Evolutionary conservation across 2,113 vertebrate genomes (phyloP).

Genomic region (Miniopterus natalensis): DNA sequence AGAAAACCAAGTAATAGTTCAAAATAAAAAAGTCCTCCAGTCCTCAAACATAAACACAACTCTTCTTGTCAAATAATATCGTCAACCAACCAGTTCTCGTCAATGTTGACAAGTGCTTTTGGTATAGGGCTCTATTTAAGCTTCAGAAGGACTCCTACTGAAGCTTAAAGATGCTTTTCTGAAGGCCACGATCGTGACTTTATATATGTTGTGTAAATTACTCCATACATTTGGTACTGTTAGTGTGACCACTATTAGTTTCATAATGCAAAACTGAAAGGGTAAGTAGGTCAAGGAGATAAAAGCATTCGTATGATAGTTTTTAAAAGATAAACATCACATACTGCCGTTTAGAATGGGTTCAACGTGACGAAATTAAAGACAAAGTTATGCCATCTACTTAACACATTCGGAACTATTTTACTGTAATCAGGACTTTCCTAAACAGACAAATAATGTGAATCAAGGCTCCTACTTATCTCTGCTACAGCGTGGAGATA

Average conservation of each 20-base stretch:
- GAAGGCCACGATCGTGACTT: background rate
- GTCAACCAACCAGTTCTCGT: background rate
- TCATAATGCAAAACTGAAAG: background rate
- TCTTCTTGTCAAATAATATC: background rate
- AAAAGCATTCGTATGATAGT: background rate
- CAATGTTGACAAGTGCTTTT: background rate
- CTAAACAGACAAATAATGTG: background rate
- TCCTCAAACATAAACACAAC: conserved; percentile 3
- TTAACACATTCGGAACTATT: conserved; percentile 22
- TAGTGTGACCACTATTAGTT: background rate
- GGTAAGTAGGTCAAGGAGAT: background rate
- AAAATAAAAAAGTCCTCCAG: conserved; percentile 50
- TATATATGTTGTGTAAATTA: background rate
- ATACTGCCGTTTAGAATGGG: background rate
- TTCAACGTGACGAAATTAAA: background rate
- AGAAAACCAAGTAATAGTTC: conserved; percentile 58
- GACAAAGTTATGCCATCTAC: background rate
- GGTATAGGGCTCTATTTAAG: background rate
- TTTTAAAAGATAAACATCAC: background rate
- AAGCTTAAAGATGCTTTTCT: background rate
- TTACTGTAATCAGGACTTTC: background rate
- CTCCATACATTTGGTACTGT: background rate
- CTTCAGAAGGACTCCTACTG: background rate
- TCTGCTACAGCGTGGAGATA: background rate
- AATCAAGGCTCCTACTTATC: conserved; percentile 9